These are phyloP conservation scores for Ophioderma brevispina DNA, from an alignment of 35 echinoderm and acorn worm species.

Conservation along the genomic window DNA sequence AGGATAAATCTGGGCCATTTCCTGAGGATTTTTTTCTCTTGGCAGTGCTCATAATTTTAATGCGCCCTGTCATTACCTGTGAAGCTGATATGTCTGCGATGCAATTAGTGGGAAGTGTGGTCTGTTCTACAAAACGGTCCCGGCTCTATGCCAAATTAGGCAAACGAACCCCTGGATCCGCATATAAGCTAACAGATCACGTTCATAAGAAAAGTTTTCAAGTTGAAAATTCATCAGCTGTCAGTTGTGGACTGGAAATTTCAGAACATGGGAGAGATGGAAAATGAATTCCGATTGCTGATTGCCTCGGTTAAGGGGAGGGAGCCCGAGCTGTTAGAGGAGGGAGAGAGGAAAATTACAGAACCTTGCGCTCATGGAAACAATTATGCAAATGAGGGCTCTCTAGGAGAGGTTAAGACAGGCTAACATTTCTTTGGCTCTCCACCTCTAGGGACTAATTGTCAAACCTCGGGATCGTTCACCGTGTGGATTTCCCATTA, in stretches of 20 bases:
- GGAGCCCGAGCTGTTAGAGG: background rate
- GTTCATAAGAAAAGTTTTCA: background rate
- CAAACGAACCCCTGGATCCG: background rate
- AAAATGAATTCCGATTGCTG: background rate
- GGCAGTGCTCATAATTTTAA: too few species aligned
- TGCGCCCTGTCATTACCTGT: too few species aligned
- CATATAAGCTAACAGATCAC: background rate
- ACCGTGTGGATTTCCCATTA: background rate
- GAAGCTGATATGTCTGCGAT: background rate
- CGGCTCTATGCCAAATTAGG: background rate
- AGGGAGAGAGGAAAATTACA: background rate
- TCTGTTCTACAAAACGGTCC: background rate
- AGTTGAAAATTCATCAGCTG: background rate
- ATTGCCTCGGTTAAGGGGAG: background rate
- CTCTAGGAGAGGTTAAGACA: background rate
- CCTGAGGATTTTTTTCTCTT: too few species aligned
- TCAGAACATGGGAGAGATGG: background rate
- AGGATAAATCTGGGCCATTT: too few species aligned
- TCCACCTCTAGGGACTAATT: background rate
- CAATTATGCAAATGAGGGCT: slow-evolving; percentile 42
- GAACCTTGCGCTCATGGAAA: slow-evolving; percentile 12
- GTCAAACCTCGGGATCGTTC: background rate
- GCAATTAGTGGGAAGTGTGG: background rate
- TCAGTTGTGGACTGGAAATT: background rate
- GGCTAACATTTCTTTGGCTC: background rate